Conservation (phyloP, 2,888 invertebrate genomes). For the Netelia virgata region DNA sequence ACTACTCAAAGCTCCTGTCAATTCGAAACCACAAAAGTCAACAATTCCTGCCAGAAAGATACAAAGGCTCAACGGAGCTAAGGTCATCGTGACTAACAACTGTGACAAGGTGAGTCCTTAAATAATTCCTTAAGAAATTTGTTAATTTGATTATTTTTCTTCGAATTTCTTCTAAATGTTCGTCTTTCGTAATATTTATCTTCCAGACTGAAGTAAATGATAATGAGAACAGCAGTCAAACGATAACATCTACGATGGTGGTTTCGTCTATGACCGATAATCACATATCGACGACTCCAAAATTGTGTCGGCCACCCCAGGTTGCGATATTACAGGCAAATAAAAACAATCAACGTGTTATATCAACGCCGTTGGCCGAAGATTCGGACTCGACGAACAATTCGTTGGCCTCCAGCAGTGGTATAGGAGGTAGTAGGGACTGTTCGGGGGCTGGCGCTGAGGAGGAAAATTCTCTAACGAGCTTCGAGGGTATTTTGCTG, state of each 20-base stretch:
- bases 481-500: conserved; percentile 88
- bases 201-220: conserved; percentile 81
- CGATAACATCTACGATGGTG: conserved; percentile 74
- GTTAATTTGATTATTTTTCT: too few relatives aligned
- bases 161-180: conserved; percentile 25
- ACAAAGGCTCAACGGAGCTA: conserved; percentile 84
- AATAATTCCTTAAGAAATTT: not conserved
- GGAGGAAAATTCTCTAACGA: conserved; percentile 88
- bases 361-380: conserved; percentile 82
- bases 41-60: conserved; percentile 82
- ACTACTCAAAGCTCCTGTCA: conserved; percentile 78
- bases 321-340: conserved; percentile 83
- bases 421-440: conserved; percentile 85
- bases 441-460: conserved; percentile 86
- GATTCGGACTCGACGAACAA: conserved; percentile 86
- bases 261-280: conserved; percentile 79
- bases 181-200: too few relatives aligned
- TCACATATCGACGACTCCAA: conserved; percentile 79
- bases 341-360: conserved; percentile 77
- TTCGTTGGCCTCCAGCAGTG: conserved; percentile 87
- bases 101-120: conserved; percentile 80
- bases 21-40: conserved; percentile 81
- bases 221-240: conserved; percentile 79
- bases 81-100: conserved; percentile 83
- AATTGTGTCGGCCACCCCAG: conserved; percentile 84